Evolutionary conservation across 2,888 invertebrate genomes (phyloP).

Genomic region (Limnephilus rhombicus): DNA sequence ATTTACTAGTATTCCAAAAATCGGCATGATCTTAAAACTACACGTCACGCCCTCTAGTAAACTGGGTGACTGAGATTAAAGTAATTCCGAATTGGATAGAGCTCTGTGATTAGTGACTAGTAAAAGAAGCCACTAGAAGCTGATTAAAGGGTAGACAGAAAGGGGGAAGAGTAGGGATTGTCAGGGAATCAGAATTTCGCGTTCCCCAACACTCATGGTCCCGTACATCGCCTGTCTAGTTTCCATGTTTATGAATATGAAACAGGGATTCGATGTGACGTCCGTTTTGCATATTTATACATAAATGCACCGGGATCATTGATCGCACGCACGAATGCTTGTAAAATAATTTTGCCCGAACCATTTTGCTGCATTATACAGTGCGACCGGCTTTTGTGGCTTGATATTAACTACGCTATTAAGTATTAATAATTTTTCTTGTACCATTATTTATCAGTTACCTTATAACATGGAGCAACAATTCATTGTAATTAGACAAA

Average conservation of each 20-base stretch:
- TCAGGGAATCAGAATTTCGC: neutral
- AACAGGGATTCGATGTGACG: constrained; percentile 45
- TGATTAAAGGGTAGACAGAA: constrained; percentile 1
- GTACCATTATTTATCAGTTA: neutral
- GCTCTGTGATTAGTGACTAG: neutral
- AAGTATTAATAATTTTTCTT: neutral
- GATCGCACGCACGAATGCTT: constrained; percentile 44
- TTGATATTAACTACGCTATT: neutral
- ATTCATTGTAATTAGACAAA: no score
- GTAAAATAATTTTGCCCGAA: constrained; percentile 25
- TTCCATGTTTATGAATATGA: constrained; percentile 44
- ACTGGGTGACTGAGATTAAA: neutral
- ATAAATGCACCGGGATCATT: constrained; percentile 47
- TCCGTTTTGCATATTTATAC: constrained; percentile 50
- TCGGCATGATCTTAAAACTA: neutral
- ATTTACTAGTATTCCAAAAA: neutral
- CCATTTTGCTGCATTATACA: neutral
- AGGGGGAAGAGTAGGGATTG: neutral
- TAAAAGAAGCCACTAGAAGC: neutral
- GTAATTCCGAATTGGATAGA: neutral
- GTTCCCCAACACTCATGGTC: neutral
- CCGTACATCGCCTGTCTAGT: constrained; percentile 26
- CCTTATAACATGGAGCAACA: neutral
- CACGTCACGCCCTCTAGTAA: neutral
- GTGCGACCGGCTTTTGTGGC: neutral